Conservation (phyloP, 1,140 invertebrate species). For the Lucilia cuprina region DNA sequence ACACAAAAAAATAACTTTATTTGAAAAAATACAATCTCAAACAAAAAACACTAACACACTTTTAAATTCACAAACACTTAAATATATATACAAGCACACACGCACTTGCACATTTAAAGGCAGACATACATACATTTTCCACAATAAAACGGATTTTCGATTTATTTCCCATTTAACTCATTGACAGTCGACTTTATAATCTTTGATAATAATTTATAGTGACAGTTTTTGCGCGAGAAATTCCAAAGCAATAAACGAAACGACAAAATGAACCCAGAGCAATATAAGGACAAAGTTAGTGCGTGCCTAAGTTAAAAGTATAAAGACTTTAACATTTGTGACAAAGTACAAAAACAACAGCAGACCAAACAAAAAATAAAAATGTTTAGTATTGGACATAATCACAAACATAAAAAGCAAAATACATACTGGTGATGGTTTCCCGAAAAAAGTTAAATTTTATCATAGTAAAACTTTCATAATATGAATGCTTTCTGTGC, state of each 20-base stretch:
- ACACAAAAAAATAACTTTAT: background rate
- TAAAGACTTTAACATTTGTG: background rate
- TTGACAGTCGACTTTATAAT: conserved; percentile 33
- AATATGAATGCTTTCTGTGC: too few relatives aligned
- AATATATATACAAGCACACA: background rate
- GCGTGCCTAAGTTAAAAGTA: conserved; percentile 1
- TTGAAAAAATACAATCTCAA: background rate
- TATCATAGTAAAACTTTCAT: too few relatives aligned
- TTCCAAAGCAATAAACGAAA: conserved; percentile 21
- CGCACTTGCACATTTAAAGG: background rate
- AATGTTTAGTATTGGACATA: background rate
- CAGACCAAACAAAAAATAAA: too few relatives aligned
- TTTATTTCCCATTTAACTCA: conserved; percentile 34
- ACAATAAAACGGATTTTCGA: conserved; percentile 11
- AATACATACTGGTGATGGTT: too few relatives aligned
- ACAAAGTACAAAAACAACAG: background rate
- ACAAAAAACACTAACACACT: background rate
- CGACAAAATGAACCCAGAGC: background rate
- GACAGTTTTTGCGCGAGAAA: conserved; percentile 26
- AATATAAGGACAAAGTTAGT: conserved; percentile 7
- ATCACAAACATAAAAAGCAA: background rate
- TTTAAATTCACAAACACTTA: background rate
- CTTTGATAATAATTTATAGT: conserved; percentile 32
- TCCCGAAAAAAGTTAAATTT: too few relatives aligned
- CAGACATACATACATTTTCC: background rate